Base-by-base conservation (phyloP, 35 echinoderm and acorn worm species). In the Apostichopus californicus region DNA sequence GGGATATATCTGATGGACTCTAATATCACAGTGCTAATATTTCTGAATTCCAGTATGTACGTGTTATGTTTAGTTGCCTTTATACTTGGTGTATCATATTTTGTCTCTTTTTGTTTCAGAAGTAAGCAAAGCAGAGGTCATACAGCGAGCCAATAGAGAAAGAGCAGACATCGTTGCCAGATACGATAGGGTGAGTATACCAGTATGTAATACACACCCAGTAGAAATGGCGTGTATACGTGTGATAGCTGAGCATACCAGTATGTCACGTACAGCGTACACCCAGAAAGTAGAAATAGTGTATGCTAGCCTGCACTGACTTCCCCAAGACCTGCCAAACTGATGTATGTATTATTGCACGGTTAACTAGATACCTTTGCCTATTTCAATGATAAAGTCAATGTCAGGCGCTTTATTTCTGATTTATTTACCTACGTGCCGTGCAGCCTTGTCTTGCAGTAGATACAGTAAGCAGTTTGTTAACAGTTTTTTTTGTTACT, bases 131-230 rank as follows among this genome's bases (percentile, higher is more conserved):
- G 80, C 46, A 83, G 80, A 92, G 23, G 93, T 90, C 57, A 52
- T 94, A 9, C 81, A 92, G 21, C 81, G 94, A 52, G 83, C 94
- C 75, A 86, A 87, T 24, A 95, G 89, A 57, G 94, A 95, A 54
- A 81, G 94, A 86, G 22, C 56, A 57, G 94, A 95, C 23, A 95
- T 95, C 9, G 82, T 87, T 22, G 55, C 22, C 26, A 95, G 57
- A 81, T 95, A 95, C 57, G 94, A 95, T 83, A 95, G 79, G 91
- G 94, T 95, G 56, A 81, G 83, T 71, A 52, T 46, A 46, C 34
- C 28, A 18, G 0, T 8, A 26, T 85, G 17, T 34, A 11, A 34
- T 70, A 22, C 9, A 4, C 7, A 5, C 13, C 8, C 12, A 13
- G 6, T 55, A 73, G 6, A 9, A 89, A 75, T 11, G 0, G 14